Percentiles rank a stretch among this genome's conserved stretches.
These are phyloP conservation scores for Cyanoliseus patagonus DNA, from an alignment of 2,113 vertebrate genomes.

Conservation along the genomic window DNA sequence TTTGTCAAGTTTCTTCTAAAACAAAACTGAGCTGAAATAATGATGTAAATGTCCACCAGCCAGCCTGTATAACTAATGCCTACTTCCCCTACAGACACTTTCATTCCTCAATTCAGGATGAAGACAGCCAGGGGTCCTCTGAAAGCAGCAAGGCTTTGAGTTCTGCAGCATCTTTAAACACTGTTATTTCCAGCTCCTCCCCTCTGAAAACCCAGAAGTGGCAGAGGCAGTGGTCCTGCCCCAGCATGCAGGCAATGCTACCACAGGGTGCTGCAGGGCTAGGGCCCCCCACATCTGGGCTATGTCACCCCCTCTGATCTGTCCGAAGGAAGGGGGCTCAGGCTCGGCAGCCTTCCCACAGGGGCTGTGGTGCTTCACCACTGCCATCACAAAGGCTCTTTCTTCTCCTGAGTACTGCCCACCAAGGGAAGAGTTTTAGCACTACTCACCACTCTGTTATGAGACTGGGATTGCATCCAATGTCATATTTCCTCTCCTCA, in stretches of 20 bases:
- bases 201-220: neutral
- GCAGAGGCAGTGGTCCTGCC: neutral
- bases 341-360: neutral
- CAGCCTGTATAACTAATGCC: neutral
- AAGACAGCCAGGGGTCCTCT: neutral
- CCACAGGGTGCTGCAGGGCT: fast-evolving
- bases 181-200: neutral
- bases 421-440: neutral
- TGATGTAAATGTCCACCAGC: neutral
- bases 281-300: neutral
- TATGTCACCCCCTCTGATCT: fast-evolving
- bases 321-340: neutral
- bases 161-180: neutral
- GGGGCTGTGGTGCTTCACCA: neutral
- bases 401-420: neutral
- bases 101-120: neutral
- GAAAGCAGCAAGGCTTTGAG: neutral
- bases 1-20: neutral
- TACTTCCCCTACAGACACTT: neutral
- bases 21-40: neutral
- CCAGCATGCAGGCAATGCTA: fast-evolving
- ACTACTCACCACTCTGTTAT: too few species aligned
- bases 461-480: neutral
- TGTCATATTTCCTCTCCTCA: neutral
- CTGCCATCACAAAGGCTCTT: neutral